phyloP scores from a whole-genome alignment of 2,888 invertebrate species.

The Gisinianus flammeolus region DNA sequence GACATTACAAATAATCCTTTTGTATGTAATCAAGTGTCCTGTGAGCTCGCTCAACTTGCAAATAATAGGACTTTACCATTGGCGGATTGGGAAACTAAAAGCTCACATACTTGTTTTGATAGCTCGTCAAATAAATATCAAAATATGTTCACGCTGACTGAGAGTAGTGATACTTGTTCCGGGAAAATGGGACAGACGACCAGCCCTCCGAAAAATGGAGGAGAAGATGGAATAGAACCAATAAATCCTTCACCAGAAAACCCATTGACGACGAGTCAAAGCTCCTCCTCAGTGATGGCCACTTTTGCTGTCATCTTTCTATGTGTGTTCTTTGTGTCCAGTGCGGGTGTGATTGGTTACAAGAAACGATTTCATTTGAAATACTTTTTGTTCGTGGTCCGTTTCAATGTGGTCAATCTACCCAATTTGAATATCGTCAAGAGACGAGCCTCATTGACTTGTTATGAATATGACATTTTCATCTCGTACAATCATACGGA shows the following conservation, averaged over 20 bases:
- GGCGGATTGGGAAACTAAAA: conserved; percentile 28
- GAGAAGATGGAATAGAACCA: neutral
- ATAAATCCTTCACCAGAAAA: neutral
- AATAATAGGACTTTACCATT: conserved; percentile 24
- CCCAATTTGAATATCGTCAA: conserved; percentile 43
- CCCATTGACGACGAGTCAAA: neutral
- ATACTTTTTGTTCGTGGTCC: conserved; percentile 68
- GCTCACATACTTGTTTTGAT: conserved; percentile 48
- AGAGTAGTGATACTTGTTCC: neutral
- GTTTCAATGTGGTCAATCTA: conserved; percentile 61
- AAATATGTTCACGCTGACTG: neutral
- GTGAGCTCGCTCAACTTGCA: conserved; percentile 60
- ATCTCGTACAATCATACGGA: conserved; percentile 74
- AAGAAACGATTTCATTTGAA: conserved; percentile 67
- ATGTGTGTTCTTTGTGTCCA: conserved; percentile 40
- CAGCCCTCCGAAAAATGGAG: neutral
- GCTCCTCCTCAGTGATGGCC: neutral
- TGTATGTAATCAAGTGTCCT: conserved; percentile 68
- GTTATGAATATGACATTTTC: conserved; percentile 70
- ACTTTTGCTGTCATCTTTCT: conserved; percentile 33
- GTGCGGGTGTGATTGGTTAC: conserved; percentile 60
- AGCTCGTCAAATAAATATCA: neutral
- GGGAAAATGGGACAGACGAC: neutral
- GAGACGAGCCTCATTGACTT: conserved; percentile 10
- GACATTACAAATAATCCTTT: conserved; percentile 68